Evolutionary conservation across 2,113 vertebrate species (phyloP).

Genomic region (Tychaedon coryphoeus): DNA sequence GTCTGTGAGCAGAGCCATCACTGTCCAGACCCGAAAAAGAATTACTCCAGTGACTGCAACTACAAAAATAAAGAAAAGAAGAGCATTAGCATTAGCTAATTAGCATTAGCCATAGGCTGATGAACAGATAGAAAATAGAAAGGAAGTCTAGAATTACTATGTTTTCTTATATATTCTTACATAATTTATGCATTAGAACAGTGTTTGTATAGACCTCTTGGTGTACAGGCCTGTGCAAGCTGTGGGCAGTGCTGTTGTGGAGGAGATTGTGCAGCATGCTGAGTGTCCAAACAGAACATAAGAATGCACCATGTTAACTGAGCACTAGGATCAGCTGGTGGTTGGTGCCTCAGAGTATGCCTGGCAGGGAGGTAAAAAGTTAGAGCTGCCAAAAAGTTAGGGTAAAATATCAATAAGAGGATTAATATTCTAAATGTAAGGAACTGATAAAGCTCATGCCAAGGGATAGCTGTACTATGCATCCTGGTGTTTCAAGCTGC

Average conservation of each 20-base stretch:
- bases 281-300: background rate
- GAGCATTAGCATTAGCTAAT: background rate
- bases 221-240: background rate
- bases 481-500: background rate
- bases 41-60: background rate
- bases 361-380: background rate
- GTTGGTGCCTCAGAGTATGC: background rate
- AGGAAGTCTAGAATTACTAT: background rate
- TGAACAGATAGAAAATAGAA: background rate
- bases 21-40: background rate
- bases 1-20: background rate
- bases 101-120: too few species aligned
- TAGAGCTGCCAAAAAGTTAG: background rate
- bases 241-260: background rate
- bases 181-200: background rate
- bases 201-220: background rate
- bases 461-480: background rate
- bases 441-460: background rate
- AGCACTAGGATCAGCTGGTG: accelerated
- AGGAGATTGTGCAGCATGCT: background rate
- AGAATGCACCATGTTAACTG: background rate
- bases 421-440: background rate
- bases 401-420: background rate
- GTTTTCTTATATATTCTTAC: background rate
- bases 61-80: background rate